These are phyloP conservation scores for Cinclus mexicanus DNA, from an alignment of 2,113 vertebrate species.

Conservation along the genomic window DNA sequence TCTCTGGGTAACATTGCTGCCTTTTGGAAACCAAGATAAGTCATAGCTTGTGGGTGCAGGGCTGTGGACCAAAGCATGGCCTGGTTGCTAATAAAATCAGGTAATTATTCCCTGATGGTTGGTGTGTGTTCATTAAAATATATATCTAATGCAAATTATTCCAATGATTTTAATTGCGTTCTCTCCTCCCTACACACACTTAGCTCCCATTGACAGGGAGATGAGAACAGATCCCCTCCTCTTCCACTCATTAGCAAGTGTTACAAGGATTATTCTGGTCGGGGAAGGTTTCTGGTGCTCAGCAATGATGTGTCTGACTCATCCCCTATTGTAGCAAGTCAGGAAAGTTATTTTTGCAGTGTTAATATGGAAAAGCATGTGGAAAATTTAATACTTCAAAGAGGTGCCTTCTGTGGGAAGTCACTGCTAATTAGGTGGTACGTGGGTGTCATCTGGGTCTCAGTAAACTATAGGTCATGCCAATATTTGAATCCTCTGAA, in stretches of 20 bases:
- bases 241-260: conserved; percentile 44
- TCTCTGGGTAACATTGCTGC: background rate
- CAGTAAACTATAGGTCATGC: conserved; percentile 57
- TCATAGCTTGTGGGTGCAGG: background rate
- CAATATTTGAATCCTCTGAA: conserved; percentile 61
- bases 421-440: conserved; percentile 54
- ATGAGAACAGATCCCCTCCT: background rate
- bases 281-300: conserved; percentile 17
- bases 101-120: conserved; percentile 23
- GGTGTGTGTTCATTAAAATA: background rate
- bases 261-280: conserved; percentile 13
- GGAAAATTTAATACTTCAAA: conserved; percentile 46
- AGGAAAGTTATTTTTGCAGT: conserved; percentile 28
- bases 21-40: background rate
- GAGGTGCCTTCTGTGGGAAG: conserved; percentile 33
- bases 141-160: conserved; percentile 20
- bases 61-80: background rate
- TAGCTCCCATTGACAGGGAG: conserved; percentile 35
- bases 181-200: background rate
- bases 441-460: conserved; percentile 48
- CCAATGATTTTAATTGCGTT: background rate
- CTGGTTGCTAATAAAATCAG: conserved; percentile 7
- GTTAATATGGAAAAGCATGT: conserved; percentile 50
- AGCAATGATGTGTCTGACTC: conserved; percentile 47
- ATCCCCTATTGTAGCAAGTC: conserved; percentile 34